Conservation (phyloP, 2,113 vertebrate species). For the Australoheros scitulus region DNA sequence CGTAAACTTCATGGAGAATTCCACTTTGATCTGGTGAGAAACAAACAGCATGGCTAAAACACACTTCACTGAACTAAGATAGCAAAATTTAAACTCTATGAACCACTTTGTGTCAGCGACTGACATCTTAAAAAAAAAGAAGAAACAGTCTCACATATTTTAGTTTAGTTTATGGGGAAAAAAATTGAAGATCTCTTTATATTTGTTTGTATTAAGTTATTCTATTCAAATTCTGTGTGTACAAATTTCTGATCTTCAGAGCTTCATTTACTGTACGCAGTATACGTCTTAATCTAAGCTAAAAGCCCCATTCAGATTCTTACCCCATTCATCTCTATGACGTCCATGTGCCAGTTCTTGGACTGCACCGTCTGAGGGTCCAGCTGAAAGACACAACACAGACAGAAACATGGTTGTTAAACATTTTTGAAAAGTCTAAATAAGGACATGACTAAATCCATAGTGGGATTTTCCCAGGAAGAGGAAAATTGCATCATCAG, state of each 20-base stretch:
- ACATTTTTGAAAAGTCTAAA: constrained; percentile 1
- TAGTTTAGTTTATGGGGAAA: background rate
- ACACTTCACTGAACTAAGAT: background rate
- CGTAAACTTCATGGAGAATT: constrained; percentile 99
- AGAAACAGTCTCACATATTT: background rate
- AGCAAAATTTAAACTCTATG: accelerated
- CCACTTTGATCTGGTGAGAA: constrained; percentile 92
- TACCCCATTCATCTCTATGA: constrained; percentile 99
- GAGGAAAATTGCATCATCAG: background rate
- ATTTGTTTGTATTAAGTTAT: background rate
- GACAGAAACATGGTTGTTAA: constrained; percentile 18
- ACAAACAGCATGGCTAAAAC: constrained; percentile 11
- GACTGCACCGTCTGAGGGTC: constrained; percentile 95
- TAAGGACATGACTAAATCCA: background rate
- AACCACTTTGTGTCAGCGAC: background rate
- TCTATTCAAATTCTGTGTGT: background rate
- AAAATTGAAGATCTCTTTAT: background rate
- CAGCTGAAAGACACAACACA: constrained; percentile 82
- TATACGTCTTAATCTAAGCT: background rate
- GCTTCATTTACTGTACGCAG: background rate
- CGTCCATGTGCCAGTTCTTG: constrained; percentile 97
- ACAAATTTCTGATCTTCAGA: background rate
- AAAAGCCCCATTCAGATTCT: constrained; percentile 39
- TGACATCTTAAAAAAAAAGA: background rate
- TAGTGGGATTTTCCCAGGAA: background rate